These are phyloP conservation scores for Plebejus argus DNA, from an alignment of 2,888 invertebrate species.

Conservation along the genomic window DNA sequence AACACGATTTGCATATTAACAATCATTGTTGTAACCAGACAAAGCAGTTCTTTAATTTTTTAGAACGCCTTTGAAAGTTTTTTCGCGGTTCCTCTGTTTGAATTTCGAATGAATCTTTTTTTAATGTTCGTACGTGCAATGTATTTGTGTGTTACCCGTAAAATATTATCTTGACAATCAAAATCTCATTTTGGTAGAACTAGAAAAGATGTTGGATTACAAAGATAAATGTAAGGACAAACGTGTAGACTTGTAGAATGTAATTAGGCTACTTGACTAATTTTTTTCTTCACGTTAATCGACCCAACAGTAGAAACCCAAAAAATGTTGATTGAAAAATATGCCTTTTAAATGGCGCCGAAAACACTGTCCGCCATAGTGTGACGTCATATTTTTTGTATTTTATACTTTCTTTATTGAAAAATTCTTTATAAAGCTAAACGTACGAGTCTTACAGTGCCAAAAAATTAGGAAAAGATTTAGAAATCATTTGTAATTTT, in stretches of 20 bases:
- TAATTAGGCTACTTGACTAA: too few relatives aligned
- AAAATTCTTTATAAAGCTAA: too few relatives aligned
- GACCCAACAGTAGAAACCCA: too few relatives aligned
- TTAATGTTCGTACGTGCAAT: conserved; percentile 10
- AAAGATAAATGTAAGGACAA: neutral
- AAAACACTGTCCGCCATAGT: too few relatives aligned
- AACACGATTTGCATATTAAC: conserved; percentile 74
- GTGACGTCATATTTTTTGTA: too few relatives aligned
- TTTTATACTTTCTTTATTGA: too few relatives aligned
- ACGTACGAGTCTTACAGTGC: too few relatives aligned
- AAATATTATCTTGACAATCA: conserved; percentile 30
- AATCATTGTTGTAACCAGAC: conserved; percentile 52
- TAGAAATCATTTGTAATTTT: too few relatives aligned
- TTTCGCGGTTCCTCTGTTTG: conserved; percentile 24
- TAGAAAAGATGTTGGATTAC: neutral
- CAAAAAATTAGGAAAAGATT: too few relatives aligned
- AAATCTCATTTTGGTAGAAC: neutral
- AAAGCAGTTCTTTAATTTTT: conserved; percentile 52
- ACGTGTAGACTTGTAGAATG: neutral
- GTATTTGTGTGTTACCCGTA: conserved; percentile 19
- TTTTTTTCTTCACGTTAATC: too few relatives aligned
- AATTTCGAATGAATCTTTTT: conserved; percentile 23
- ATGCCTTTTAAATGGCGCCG: too few relatives aligned
- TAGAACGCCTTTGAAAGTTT: conserved; percentile 29
- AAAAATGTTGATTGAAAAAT: too few relatives aligned